Base-by-base conservation (phyloP, 2,797 vertebrate species). In the Enteromius afrohamiltoni region DNA sequence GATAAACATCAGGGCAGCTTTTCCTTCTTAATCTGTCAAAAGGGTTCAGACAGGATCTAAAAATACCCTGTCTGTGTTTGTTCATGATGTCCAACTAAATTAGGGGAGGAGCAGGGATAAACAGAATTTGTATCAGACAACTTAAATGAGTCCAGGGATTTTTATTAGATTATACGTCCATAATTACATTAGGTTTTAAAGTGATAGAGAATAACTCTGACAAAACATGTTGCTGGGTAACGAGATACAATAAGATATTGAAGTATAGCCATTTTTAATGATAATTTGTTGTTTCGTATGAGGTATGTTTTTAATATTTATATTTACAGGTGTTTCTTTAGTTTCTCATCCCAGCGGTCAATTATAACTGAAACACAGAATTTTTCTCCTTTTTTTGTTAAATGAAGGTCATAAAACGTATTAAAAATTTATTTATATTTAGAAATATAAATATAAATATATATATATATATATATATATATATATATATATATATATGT, bases 121-220 rank as follows among this genome's bases (percentile, higher is more conserved):
- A 86, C 68, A 26, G 47, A 53, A 53, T 68, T 75, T 77, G 19
- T 23, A 49, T 23, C 79, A 58, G 79, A 77, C 79, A 83, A 69
- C 67, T 85, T 84, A 74, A 88, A 87, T 84, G 77, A 87, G 87
- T 82, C 21, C n/a, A 65, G 64, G 68, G 71, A 65, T 78, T 83
- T 85, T 86, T 62, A 86, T 87, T 83, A 45, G 73, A 88, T 90
- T 89, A 90, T 76, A 87, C 77, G 53, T 62, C 31, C 45, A 60
- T 89, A 87, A 90, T 87, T 84, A 77, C 2, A 60, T 86, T 87
- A 74, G 73, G 49, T 77, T 65, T 71, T 51, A 53, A 86, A 82
- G 68, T 86, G 60, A 82, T 68, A n/a, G 37, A 75, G 21, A 81
- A 68, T 78, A 75, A 68, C 73, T 73, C 77, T 82, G 85, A 85